Evolutionary conservation across 2,113 vertebrate species (phyloP).

Genomic region (Plectropomus leopardus): DNA sequence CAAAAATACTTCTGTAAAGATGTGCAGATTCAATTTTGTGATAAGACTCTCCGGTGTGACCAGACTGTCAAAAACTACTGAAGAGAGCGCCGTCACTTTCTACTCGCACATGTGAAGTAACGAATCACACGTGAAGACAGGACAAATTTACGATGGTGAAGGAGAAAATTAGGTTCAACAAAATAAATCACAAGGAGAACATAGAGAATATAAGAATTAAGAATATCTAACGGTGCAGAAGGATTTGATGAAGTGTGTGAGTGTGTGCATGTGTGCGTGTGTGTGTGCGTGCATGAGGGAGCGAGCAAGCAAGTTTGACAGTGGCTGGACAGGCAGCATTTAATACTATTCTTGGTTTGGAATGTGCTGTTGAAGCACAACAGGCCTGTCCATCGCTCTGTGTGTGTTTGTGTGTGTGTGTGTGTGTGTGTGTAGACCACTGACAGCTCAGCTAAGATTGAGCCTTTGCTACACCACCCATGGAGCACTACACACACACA

Average conservation of each 20-base stretch:
- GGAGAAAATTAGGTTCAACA: not conserved
- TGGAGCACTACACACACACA: slow-evolving; percentile 48
- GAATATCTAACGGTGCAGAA: not conserved
- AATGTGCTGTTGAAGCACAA: slow-evolving; percentile 75
- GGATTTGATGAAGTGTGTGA: not conserved
- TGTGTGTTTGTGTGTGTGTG: slow-evolving; percentile 53
- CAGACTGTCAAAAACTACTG: not conserved
- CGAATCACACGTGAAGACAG: not conserved
- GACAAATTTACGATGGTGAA: too few relatives aligned
- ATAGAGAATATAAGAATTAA: not conserved
- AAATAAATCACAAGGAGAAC: not conserved
- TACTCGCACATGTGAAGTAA: too few relatives aligned
- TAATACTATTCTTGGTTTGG: slow-evolving; percentile 75
- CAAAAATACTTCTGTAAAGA: not conserved
- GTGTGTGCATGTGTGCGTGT: not conserved
- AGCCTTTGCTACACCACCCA: slow-evolving; percentile 53
- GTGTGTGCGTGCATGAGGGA: not conserved
- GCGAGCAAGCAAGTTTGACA: slow-evolving; percentile 12
- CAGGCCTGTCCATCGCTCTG: slow-evolving; percentile 40
- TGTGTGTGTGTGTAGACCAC: slow-evolving; percentile 45
- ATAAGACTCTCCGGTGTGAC: not conserved
- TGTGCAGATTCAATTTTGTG: too few relatives aligned
- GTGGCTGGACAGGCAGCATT: slow-evolving; percentile 61
- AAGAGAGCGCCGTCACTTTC: not conserved
- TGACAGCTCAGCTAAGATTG: slow-evolving; percentile 58